phyloP scores from a whole-genome alignment of 2,888 invertebrate genomes.

The Hymenopus coronatus region DNA sequence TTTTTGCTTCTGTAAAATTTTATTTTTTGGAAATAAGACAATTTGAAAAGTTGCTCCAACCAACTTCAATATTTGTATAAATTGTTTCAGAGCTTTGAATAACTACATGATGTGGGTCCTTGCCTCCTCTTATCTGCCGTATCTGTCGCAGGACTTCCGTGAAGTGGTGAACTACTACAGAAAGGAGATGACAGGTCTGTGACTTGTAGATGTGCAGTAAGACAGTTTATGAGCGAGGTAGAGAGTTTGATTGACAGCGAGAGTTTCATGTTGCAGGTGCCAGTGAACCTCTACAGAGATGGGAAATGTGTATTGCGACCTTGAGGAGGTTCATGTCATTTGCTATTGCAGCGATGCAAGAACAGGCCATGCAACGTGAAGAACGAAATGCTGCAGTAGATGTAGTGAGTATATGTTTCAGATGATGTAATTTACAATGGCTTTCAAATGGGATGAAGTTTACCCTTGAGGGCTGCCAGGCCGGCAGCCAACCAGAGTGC shows the following conservation, averaged over 20 bases:
- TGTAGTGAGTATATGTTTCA: slow-evolving; percentile 39
- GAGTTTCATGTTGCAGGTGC: background rate
- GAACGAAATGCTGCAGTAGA: slow-evolving; percentile 36
- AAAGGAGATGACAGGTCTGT: slow-evolving; percentile 38
- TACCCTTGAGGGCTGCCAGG: too few species aligned
- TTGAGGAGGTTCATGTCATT: slow-evolving; percentile 51
- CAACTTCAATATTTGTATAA: background rate
- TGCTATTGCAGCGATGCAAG: slow-evolving; percentile 48
- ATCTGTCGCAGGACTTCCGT: slow-evolving; percentile 50
- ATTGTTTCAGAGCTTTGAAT: slow-evolving; percentile 29
- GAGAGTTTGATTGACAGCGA: background rate
- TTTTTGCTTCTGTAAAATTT: too few species aligned
- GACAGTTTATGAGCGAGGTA: background rate
- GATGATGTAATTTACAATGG: background rate
- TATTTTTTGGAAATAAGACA: too few species aligned
- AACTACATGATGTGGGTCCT: slow-evolving; percentile 53
- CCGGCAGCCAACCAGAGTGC: too few species aligned
- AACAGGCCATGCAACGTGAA: slow-evolving; percentile 41
- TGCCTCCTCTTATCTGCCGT: slow-evolving; percentile 53
- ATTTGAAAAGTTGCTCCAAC: too few species aligned
- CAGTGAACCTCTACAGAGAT: slow-evolving; percentile 40
- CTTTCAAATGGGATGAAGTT: too few species aligned
- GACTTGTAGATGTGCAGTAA: background rate
- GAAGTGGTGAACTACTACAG: slow-evolving; percentile 39
- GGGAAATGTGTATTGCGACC: slow-evolving; percentile 54